phyloP scores from a whole-genome alignment of 2,888 invertebrate genomes.

The Shargacucullia verbasci region DNA sequence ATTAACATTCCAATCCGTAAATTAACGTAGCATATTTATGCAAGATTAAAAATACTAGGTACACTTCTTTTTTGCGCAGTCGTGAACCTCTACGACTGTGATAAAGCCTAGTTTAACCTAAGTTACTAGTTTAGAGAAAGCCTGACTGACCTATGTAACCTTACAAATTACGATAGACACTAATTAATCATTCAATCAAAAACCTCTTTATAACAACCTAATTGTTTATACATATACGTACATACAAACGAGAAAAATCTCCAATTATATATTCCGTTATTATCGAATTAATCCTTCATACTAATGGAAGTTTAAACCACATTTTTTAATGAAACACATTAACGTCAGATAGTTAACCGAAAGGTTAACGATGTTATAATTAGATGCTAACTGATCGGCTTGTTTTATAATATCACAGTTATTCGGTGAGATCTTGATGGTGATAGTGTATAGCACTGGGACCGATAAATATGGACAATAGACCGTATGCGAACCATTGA shows the following conservation, averaged over 20 bases:
- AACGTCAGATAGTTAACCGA: slow-evolving; percentile 31
- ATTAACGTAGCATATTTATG: no score
- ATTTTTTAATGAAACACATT: slow-evolving; percentile 38
- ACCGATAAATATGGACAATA: slow-evolving; percentile 26
- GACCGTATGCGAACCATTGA: slow-evolving; percentile 12
- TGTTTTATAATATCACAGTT: slow-evolving; percentile 37
- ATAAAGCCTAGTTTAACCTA: no score
- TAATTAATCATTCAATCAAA: slow-evolving; percentile 7
- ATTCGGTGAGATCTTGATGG: slow-evolving; percentile 38
- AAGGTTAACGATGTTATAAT: slow-evolving; percentile 56
- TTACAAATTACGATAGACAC: not conserved
- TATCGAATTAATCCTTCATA: slow-evolving; percentile 41
- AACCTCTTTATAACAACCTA: not conserved
- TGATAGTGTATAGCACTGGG: slow-evolving; percentile 28
- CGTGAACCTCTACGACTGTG: no score
- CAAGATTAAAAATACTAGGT: no score
- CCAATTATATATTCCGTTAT: slow-evolving; percentile 39
- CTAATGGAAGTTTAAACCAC: slow-evolving; percentile 29
- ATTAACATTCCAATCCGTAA: no score
- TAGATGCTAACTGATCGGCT: slow-evolving; percentile 35
- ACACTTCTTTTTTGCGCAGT: no score
- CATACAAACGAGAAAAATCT: slow-evolving; percentile 17
- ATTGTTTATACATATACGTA: no score
- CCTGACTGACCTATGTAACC: not conserved
- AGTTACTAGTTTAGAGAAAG: not conserved